Conservation (phyloP, 1,140 invertebrate genomes). For the Tachypleus tridentatus region DNA sequence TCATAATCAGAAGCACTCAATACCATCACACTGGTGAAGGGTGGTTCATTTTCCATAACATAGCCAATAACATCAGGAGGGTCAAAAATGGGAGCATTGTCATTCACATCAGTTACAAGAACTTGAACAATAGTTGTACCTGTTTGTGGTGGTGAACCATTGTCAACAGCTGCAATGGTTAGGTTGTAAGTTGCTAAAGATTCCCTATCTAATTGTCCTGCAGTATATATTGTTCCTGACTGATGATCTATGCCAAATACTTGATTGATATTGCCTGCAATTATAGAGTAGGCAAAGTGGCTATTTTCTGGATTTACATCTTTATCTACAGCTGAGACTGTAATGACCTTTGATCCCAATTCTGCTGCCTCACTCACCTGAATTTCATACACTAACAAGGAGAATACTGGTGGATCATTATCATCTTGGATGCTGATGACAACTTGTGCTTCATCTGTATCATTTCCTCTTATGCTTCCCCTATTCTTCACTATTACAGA, state of each 20-base stretch:
- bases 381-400: slow-evolving; percentile 53
- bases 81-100: slow-evolving; percentile 81
- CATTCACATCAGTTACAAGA: slow-evolving; percentile 81
- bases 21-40: slow-evolving; percentile 40
- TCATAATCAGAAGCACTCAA: slow-evolving; percentile 76
- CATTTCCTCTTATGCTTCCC: slow-evolving; percentile 82
- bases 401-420: slow-evolving; percentile 88
- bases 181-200: slow-evolving; percentile 84
- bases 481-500: slow-evolving; percentile 89
- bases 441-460: slow-evolving; percentile 87
- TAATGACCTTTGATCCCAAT: slow-evolving; percentile 56
- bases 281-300: slow-evolving; percentile 81
- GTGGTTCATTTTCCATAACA: slow-evolving; percentile 39
- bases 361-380: slow-evolving; percentile 61
- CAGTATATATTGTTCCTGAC: slow-evolving; percentile 64
- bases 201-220: slow-evolving; percentile 69
- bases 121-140: slow-evolving; percentile 68
- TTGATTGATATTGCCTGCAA: slow-evolving; percentile 65
- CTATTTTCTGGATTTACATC: slow-evolving; percentile 83
- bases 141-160: slow-evolving; percentile 62
- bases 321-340: slow-evolving; percentile 77
- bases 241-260: slow-evolving; percentile 80
- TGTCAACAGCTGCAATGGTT: slow-evolving; percentile 78
- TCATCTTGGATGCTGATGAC: slow-evolving; percentile 87
- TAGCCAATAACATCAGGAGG: slow-evolving; percentile 71